Base-by-base conservation (phyloP, 2,113 vertebrate genomes). In the Pardalotus punctatus region DNA sequence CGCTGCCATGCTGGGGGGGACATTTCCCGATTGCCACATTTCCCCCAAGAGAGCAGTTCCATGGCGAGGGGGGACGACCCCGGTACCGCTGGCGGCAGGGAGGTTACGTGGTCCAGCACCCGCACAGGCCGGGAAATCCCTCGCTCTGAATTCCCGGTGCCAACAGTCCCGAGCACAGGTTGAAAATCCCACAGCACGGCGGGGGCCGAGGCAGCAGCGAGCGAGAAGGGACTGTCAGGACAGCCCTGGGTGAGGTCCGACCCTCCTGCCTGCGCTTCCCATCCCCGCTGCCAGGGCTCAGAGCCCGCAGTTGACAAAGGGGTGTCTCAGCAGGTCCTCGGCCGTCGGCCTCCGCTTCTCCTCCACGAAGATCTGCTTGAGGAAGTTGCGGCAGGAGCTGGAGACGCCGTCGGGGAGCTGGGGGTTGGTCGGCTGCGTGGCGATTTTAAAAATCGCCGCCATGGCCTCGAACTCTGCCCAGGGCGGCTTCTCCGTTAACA, bases 391-490 rank as follows among this genome's bases (percentile, higher is more conserved):
- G 97, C 98, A 98, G 24, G 93, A 94, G 72, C 98, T 98, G 0
- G 98, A 98, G 93, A 99, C 99, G 3, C 97, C 53, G 2, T 99
- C 98, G 0, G 99, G 99, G 66, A 99, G 98, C 40, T 97, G 93
- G 33, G 99, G 99, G 94, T 99, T 99, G 42, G 99, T 99, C 0
- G 99, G 99, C 96, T 99, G 99, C 2, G 99, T 99, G 70, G 99
- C 99, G 2, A 99, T 99, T 90, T 99, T 99, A 93, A 99, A 99
- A 93, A 99, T 99, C 42, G 99, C 99, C 0, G 99, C 99, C 99
- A 99, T 99, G 81, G 99, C 99, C 97, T 99, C 99, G 1, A 98
- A 99, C 95, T 99, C 99, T 2, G 99, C 98, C 99, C 99, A 99
- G 0, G 99, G 99, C 0, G 99, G 99, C 83, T 99, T 99, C 96